phyloP scores from a whole-genome alignment of 1,140 invertebrate genomes.

The Drosophila sturtevanti region DNA sequence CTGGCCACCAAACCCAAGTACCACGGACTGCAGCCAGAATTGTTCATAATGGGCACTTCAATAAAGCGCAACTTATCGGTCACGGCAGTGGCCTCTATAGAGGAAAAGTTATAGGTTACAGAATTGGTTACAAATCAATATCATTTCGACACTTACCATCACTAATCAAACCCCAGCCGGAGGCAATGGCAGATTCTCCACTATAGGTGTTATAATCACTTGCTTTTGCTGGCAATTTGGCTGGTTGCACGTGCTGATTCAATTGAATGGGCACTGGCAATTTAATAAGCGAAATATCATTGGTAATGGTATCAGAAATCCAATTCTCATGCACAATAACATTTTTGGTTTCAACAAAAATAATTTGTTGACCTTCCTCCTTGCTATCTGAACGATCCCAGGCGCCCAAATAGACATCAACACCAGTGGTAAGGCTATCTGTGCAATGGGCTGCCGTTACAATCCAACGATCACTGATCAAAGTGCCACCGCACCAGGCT shows the following conservation, averaged over 20 bases:
- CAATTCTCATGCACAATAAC: conserved; percentile 58
- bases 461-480: conserved; percentile 84
- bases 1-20: conserved; percentile 32
- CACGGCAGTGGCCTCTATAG: conserved; percentile 33
- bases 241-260: conserved; percentile 54
- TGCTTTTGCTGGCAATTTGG: conserved; percentile 56
- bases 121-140: too few relatives aligned
- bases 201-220: conserved; percentile 42
- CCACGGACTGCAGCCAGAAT: conserved; percentile 55
- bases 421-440: conserved; percentile 76
- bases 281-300: conserved; percentile 71
- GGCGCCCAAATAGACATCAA: conserved; percentile 70
- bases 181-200: conserved; percentile 45
- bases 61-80: conserved; percentile 56
- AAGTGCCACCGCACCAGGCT: conserved; percentile 85
- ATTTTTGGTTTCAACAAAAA: conserved; percentile 57
- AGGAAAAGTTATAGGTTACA: neutral
- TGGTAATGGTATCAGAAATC: conserved; percentile 20
- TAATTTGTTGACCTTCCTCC: conserved; percentile 58
- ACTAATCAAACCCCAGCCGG: conserved; percentile 67
- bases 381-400: conserved; percentile 53
- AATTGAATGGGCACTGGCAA: conserved; percentile 55
- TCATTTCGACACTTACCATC: conserved; percentile 50
- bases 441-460: conserved; percentile 87
- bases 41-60: conserved; percentile 53